Evolutionary conservation across 2,888 invertebrate species (phyloP), one percentile per base, ranked within the genome.

Genomic region (Arctia plantaginis): DNA sequence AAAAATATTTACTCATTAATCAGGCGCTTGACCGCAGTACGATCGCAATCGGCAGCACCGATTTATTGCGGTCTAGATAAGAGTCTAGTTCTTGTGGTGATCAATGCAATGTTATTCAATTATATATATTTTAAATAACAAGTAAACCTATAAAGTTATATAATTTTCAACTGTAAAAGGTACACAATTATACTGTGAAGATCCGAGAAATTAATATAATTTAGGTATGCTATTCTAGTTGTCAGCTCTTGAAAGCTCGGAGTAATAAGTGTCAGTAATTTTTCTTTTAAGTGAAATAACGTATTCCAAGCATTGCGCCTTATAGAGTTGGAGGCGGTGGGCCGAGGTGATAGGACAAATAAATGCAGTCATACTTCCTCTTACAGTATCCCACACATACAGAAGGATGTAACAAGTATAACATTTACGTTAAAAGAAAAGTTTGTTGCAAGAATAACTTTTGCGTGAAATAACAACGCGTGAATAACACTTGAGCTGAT

Each of bases 21-120:
- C 92, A 91, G 88, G 86, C 85, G 87, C 86, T 85, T 80, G 80
- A 83, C 82, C 85, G 87, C 84, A 85, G 81, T 88, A 77, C 86
- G 90, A 90, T 91, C 89, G 88, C 90, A 89, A 92, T 91, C 90
- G 80, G 86, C 85, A 85, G 86, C 81, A 78, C 81, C 87, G 88
- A 93, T 93, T 93, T 92, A 93, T 92, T 91, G 89, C 89, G 88
- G 86, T 85, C 89, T 84, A 91, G 92, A 92, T 93, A 92, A 91
- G 86, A 87, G 87, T 41, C 86, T 85, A 83, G 87, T 85, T 88
- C 84, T 79, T 77, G 77, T 77, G 73, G 59, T 73, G 84, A 85
- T 87, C 85, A 80, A 83, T 78, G 83, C 77, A 82, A 72, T 72
- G 85, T 87, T 87, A 85, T 88, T 87, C 83, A 87, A 89, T 89